Evolutionary conservation across 2,888 invertebrate genomes (phyloP).

Genomic region (Amphimallon solstitiale): DNA sequence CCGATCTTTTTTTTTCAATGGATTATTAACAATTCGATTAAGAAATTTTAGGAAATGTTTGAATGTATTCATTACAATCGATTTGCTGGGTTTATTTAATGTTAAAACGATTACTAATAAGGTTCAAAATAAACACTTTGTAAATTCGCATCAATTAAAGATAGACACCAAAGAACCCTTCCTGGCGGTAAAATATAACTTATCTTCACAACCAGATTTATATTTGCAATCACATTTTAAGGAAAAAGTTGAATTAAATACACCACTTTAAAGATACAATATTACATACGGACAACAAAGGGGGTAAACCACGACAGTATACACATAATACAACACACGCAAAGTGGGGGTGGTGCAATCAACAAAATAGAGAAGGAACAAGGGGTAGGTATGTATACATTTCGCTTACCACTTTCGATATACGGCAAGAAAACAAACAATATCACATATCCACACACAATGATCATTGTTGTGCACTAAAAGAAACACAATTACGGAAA

Average conservation of each 20-base stretch:
- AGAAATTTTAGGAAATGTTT: too few relatives aligned
- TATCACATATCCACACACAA: constrained; percentile 74
- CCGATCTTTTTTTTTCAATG: too few relatives aligned
- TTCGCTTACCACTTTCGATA: constrained; percentile 75
- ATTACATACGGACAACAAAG: constrained; percentile 33
- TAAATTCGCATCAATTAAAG: too few relatives aligned
- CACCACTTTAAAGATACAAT: background rate
- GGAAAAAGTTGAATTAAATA: constrained; percentile 18
- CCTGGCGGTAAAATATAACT: background rate
- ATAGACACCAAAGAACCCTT: background rate
- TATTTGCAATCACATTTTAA: background rate
- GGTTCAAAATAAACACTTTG: too few relatives aligned
- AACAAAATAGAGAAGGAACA: constrained; percentile 45
- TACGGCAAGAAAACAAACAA: constrained; percentile 76
- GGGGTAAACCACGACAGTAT: constrained; percentile 36
- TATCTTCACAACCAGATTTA: background rate
- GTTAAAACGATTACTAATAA: too few relatives aligned
- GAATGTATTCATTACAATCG: too few relatives aligned
- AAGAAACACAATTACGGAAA: constrained; percentile 47
- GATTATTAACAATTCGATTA: too few relatives aligned
- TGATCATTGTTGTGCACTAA: constrained; percentile 68
- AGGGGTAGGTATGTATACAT: background rate
- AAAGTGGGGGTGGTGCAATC: constrained; percentile 35
- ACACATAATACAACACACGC: background rate
- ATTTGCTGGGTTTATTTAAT: too few relatives aligned